Percentiles rank a stretch among this genome's conserved stretches.
Conservation (phyloP, 2,888 invertebrate genomes). For the Tridacna gigas region DNA sequence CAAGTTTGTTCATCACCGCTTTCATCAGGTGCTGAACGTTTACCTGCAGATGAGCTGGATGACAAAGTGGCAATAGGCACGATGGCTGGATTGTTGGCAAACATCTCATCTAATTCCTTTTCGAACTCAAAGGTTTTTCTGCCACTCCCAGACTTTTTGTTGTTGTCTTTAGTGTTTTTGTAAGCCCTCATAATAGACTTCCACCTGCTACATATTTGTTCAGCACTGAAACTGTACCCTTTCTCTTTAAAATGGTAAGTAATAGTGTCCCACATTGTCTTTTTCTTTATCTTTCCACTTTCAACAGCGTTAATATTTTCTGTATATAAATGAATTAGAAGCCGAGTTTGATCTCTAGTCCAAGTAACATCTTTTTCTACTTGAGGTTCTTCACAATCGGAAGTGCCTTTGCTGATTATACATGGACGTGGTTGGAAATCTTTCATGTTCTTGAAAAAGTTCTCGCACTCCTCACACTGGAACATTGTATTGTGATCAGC, state of each 20-base stretch:
- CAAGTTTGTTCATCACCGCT: neutral
- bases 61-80: constrained; percentile 15
- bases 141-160: constrained; percentile 26
- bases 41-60: constrained; percentile 7
- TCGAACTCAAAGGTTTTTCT: constrained; percentile 26
- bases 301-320: constrained; percentile 13
- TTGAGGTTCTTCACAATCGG: neutral
- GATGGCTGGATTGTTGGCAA: constrained; percentile 26
- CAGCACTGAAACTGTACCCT: constrained; percentile 21
- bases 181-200: constrained; percentile 33
- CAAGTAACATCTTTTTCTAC: constrained; percentile 29
- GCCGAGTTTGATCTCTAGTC: constrained; percentile 12
- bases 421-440: neutral
- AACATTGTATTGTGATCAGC: constrained; percentile 9
- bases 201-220: constrained; percentile 35
- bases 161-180: constrained; percentile 25
- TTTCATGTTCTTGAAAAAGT: constrained; percentile 10
- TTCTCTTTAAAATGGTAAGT: constrained; percentile 11
- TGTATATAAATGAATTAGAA: constrained; percentile 25
- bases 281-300: constrained; percentile 34
- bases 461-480: constrained; percentile 13
- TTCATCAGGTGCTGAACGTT: neutral
- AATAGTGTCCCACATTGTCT: constrained; percentile 35
- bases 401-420: too few relatives aligned
- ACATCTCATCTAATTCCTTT: constrained; percentile 14